Conservation (phyloP, 2,888 invertebrate species). For the Tethea ocularis region DNA sequence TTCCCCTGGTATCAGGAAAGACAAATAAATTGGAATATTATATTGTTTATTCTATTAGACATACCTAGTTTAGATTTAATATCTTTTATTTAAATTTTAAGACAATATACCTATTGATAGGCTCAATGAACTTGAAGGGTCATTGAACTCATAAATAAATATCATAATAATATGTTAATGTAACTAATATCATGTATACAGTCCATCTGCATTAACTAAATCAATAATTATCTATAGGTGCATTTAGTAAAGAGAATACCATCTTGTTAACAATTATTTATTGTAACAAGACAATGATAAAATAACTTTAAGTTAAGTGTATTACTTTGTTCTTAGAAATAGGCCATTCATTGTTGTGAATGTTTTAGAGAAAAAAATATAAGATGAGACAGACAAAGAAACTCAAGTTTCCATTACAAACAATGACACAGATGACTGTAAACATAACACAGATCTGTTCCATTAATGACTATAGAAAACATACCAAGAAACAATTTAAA, state of each 20-base stretch:
- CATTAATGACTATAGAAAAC: slow-evolving; percentile 28
- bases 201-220: not conserved
- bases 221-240: not conserved
- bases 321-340: not conserved
- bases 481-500: slow-evolving; percentile 2
- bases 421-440: slow-evolving; percentile 1
- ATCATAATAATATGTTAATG: not conserved
- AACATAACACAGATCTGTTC: slow-evolving; percentile 13
- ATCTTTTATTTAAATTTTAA: no score
- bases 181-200: not conserved
- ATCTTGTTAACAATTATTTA: not conserved
- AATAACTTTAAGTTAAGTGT: not conserved
- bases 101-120: not conserved
- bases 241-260: not conserved
- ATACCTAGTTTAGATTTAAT: not conserved
- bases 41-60: not conserved
- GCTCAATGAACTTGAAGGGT: not conserved
- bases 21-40: not conserved
- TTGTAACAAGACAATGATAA: not conserved
- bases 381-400: not conserved
- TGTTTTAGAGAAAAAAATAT: not conserved
- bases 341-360: not conserved
- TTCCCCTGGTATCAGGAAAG: not conserved
- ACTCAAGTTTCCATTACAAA: not conserved
- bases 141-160: not conserved